Conservation (phyloP, 2,113 vertebrate genomes). For the Cryptoleucopteryx plumbea region DNA sequence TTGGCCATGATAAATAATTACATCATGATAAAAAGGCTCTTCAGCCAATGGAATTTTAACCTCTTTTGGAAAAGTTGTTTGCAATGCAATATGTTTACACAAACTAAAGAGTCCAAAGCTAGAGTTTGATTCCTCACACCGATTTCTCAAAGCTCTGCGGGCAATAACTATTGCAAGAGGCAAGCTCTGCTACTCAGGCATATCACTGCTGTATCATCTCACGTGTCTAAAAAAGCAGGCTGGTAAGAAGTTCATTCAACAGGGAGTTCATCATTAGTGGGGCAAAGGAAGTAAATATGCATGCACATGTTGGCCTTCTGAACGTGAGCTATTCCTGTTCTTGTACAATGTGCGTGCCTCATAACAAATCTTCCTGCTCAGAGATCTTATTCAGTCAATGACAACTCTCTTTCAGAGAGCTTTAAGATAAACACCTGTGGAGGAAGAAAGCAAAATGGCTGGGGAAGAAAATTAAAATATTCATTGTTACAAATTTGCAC, state of each 20-base stretch:
- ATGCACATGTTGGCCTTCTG: fast-evolving
- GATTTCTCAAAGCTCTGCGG: background rate
- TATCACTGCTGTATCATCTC: background rate
- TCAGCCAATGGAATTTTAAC: background rate
- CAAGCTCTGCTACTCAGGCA: background rate
- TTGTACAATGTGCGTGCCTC: background rate
- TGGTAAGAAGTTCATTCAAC: background rate
- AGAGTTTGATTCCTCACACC: background rate
- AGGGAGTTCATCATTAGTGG: background rate
- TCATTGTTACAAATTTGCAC: background rate
- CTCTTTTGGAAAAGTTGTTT: background rate
- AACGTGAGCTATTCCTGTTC: background rate
- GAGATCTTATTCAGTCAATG: background rate
- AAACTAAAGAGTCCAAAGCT: background rate
- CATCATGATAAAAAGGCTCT: background rate
- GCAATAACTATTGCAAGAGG: background rate
- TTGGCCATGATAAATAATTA: background rate
- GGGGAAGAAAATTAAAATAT: background rate
- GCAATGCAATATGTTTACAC: background rate
- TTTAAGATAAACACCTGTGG: background rate
- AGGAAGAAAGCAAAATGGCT: background rate
- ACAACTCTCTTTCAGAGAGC: background rate
- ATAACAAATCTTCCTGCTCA: background rate
- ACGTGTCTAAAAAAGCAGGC: background rate
- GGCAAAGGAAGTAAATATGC: background rate